A percentile compares a stretch with the other conserved stretches of the same genome.
Evolutionary conservation across 2,888 invertebrate species (phyloP).

Genomic region (Mythimna vitellina): DNA sequence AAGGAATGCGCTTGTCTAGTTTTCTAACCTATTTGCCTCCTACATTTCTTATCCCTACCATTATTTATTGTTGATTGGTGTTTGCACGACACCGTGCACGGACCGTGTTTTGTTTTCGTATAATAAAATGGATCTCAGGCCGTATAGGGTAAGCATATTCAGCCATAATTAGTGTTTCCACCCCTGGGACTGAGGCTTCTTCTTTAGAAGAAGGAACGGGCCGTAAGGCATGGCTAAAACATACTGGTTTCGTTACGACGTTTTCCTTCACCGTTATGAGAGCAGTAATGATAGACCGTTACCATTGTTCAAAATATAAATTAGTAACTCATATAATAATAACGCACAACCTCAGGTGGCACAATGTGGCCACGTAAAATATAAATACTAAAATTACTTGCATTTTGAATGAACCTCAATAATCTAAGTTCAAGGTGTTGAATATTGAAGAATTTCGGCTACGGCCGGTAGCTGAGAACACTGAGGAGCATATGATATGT

Average conservation of each 20-base stretch:
- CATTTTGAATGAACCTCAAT: neutral
- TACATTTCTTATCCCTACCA: neutral
- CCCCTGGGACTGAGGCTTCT: no score
- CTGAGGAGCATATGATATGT: neutral
- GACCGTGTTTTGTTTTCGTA: conserved; percentile 20
- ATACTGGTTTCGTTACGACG: no score
- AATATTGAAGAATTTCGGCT: conserved; percentile 24
- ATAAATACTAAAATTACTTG: conserved; percentile 14
- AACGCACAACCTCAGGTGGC: conserved; percentile 9
- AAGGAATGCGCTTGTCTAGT: no score
- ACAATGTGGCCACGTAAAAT: conserved; percentile 14
- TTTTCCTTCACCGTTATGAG: no score
- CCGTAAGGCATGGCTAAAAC: no score
- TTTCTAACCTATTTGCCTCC: neutral
- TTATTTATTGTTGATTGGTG: neutral
- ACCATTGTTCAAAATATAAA: conserved; percentile 13
- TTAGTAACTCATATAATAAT: neutral
- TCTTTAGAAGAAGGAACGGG: no score
- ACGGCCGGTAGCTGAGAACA: neutral
- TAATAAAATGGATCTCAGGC: conserved; percentile 4
- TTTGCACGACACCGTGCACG: neutral
- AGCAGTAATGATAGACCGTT: no score
- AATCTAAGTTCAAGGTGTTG: neutral
- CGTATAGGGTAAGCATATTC: no score
- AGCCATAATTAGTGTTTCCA: no score